A percentile compares a stretch with the other conserved stretches of the same genome.
These are phyloP conservation scores for Drosophila cognata DNA, from an alignment of 2,888 invertebrate species.

Conservation along the genomic window DNA sequence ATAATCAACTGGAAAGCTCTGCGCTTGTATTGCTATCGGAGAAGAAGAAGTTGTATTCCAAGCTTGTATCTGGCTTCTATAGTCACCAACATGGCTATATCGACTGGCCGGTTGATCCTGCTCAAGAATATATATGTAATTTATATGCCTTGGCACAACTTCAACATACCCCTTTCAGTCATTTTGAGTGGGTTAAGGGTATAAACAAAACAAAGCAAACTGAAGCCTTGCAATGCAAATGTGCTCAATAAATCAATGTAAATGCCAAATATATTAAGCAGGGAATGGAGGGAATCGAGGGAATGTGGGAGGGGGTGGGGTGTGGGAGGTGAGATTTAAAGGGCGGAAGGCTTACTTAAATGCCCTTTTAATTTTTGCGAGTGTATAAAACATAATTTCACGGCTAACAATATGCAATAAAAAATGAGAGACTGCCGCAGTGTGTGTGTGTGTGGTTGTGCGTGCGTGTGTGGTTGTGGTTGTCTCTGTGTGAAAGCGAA, in stretches of 20 bases:
- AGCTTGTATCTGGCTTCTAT: background rate
- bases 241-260: slow-evolving; percentile 53
- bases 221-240: background rate
- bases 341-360: slow-evolving; percentile 14
- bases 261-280: slow-evolving; percentile 24
- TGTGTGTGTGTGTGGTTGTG: slow-evolving; percentile 10
- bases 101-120: background rate
- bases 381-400: slow-evolving; percentile 60
- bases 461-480: slow-evolving; percentile 9
- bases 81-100: background rate
- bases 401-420: slow-evolving; percentile 74
- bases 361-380: slow-evolving; percentile 69
- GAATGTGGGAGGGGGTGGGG: background rate
- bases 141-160: background rate
- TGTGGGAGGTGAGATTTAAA: background rate
- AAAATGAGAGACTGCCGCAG: slow-evolving; percentile 34
- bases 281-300: background rate
- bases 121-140: background rate
- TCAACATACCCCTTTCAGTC: background rate
- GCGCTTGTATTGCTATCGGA: background rate
- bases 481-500: slow-evolving; percentile 26
- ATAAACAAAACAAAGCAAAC: background rate
- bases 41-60: background rate
- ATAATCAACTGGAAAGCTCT: background rate
- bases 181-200: background rate